Percentiles rank a stretch among this genome's conserved stretches.
These are phyloP conservation scores for Drosophila nigricruria DNA, from an alignment of 2,888 invertebrate species.

Conservation along the genomic window DNA sequence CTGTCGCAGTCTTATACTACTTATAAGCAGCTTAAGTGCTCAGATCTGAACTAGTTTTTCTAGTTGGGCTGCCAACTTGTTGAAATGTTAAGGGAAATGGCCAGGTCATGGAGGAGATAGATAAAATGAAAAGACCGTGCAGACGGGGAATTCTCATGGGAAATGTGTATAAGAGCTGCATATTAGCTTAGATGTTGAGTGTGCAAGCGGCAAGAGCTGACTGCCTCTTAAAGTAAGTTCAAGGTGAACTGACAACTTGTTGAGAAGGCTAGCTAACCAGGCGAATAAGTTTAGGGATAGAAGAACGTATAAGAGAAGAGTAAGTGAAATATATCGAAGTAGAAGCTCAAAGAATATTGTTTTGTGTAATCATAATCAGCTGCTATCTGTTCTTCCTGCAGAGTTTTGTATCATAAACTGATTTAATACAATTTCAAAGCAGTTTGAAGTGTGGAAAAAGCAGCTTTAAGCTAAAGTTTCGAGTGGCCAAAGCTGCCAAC, in stretches of 20 bases:
- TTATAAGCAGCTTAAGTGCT: background rate
- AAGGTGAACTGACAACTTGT: conserved; percentile 4
- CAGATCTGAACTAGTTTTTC: background rate
- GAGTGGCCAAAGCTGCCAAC: background rate
- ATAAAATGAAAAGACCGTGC: too few species aligned
- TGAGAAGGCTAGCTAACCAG: background rate
- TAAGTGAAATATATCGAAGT: too few species aligned
- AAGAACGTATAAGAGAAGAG: too few species aligned
- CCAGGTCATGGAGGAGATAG: background rate
- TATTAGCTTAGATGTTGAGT: background rate
- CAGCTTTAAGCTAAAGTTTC: background rate
- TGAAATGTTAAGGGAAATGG: background rate
- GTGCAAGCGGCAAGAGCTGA: too few species aligned
- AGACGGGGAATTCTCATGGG: background rate
- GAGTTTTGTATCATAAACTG: background rate
- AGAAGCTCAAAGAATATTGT: background rate
- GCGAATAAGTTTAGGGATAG: background rate
- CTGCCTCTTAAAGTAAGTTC: background rate
- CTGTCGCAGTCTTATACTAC: background rate
- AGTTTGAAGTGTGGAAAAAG: background rate
- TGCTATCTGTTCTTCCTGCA: background rate
- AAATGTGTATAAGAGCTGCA: background rate
- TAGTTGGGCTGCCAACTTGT: background rate
- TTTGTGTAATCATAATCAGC: background rate
- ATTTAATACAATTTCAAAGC: background rate